Base-by-base conservation (phyloP, 1,140 invertebrate species). In the Planococcus citri region DNA sequence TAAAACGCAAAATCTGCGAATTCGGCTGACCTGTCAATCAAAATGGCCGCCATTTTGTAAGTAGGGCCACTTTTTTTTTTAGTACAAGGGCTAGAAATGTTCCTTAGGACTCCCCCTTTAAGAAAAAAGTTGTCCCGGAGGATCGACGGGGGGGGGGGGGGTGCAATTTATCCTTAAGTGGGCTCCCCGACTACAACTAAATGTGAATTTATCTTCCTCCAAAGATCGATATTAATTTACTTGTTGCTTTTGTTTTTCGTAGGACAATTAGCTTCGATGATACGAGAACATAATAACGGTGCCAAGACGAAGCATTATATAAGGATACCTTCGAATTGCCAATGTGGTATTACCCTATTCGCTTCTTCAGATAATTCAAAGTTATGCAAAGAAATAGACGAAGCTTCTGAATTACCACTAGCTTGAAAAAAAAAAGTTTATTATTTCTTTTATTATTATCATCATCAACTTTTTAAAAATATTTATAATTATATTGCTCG, bases 261-360 rank as follows among this genome's bases (percentile, higher is more conserved):
- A 64, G 60, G 60, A 24, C 60, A 64, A 64, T 9, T 64, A 25
- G 60, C 60, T 64, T 17, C 60, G 1, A 27, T 64, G 10, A 64
- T 64, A 4, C 60, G 60, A 24, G 60, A 64, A 64, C 60, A 64
- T 64, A 64, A 22, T 20, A 25, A 12, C 25, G 12, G 2, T 17
- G 9, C 3, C 17, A 64, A 25, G 20, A 64, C 21, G 3, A 64
- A 24, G 10, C 60, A 64, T 25, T 64, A 24, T 17, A 21, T 64
- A 4, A 24, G 22, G 10, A 64, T 64, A 17, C 60, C 60, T 3
- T 64, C 60, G 22, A 64, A 64, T 64, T 64, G 60, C 24, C 21
- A 64, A 14, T 64, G 60, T 25, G 60, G 60, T 21, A 64, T 64
- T 27, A 64, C 60, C 2, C 17, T 64, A 9, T 64, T 64, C 22